Conservation (phyloP, 2,888 invertebrate species). For the Dicyrtoma fusca region DNA sequence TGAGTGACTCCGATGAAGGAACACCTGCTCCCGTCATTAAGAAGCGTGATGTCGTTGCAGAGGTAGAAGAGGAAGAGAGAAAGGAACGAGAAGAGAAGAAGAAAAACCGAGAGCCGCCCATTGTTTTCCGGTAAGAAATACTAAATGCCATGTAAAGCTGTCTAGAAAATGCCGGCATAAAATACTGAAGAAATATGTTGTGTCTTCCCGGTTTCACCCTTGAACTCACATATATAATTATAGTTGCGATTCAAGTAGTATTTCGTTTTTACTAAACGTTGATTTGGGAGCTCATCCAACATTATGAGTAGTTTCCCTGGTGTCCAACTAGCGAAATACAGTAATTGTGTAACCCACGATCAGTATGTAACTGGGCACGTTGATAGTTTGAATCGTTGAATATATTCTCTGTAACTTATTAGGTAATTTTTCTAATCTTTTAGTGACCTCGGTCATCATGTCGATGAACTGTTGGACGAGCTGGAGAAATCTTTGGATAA, state of each 20-base stretch:
- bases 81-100: constrained; percentile 72
- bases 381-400: too few relatives aligned
- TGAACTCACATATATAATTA: too few relatives aligned
- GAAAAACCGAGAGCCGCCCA: constrained; percentile 75
- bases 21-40: constrained; percentile 41
- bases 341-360: background rate
- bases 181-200: background rate
- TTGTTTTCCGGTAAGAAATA: constrained; percentile 66
- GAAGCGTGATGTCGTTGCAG: constrained; percentile 57
- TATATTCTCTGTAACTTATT: background rate
- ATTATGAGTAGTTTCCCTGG: background rate
- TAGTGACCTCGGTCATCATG: constrained; percentile 51
- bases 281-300: too few relatives aligned
- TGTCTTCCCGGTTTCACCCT: too few relatives aligned
- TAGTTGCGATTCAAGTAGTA: too few relatives aligned
- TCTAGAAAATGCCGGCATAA: background rate
- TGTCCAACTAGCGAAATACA: background rate
- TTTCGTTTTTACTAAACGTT: background rate
- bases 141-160: background rate
- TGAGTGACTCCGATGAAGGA: constrained; percentile 44
- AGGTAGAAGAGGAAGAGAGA: constrained; percentile 67
- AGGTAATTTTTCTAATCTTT: constrained; percentile 5
- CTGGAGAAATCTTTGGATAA: constrained; percentile 69
- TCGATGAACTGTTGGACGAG: constrained; percentile 73
- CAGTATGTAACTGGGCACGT: background rate